Base-by-base conservation (phyloP, 2,113 vertebrate genomes). In the Todiramphus saurophagus region DNA sequence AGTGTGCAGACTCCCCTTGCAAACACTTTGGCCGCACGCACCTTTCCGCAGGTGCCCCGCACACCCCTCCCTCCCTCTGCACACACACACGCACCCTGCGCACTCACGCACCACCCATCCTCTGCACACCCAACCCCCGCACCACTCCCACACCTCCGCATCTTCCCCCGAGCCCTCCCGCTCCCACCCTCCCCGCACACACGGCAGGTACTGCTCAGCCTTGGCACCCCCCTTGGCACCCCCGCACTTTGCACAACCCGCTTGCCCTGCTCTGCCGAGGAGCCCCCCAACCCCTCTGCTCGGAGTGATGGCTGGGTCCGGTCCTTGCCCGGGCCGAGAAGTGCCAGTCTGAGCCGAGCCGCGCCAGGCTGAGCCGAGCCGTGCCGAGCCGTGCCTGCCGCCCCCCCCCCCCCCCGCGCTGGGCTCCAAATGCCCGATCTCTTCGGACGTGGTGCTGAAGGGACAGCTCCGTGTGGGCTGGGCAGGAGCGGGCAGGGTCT, bases 371-470 rank as follows among this genome's bases (percentile, higher is more conserved):
- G 7, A 28, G 44, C 30, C 2, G 3, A 8, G 17, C 67, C 5
- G 13, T 5, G 11, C 50, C 37, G 43, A 20, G 20, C 44, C 15
- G 46, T 13, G 28, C 51, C 60, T 18, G 27, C 87, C 17, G 7
- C n/a, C 5, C 25, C 8, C 18, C 33, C 27, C 37, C 37, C n/a
- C 5, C 25, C 8, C 18, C 33, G 23, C 11, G 5, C 19, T 28
- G 2, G 39, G 33, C 5, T 18, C 13, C 64, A 0, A 1, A 39
- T 15, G 59, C 60, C 31, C 35, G 27, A 30, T 2, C 24, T 8
- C 13, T 16, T 16, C 18, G 27, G 35, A 30, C 23, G 35, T 56
- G 85, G 95, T 96, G 90, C 96, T 96, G 96, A 94, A 96, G 15
- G 70, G 87, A 81, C 62, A 62, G 95, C 93, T 75, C 80, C 48